Conservation (phyloP, 2,888 invertebrate species). For the Incurvaria masculella region DNA sequence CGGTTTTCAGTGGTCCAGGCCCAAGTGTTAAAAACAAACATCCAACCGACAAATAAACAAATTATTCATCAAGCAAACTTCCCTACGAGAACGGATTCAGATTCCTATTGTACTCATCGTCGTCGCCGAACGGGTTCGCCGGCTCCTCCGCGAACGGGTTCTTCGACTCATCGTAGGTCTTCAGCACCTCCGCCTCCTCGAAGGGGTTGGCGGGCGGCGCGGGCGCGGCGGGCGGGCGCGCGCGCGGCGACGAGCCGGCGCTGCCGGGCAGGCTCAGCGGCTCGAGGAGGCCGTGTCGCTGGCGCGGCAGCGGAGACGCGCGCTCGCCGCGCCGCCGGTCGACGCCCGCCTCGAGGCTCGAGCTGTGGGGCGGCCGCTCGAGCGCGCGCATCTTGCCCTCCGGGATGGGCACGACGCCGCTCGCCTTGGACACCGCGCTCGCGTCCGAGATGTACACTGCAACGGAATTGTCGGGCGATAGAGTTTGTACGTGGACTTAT, state of each 20-base stretch:
- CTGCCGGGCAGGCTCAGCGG: slow-evolving; percentile 18
- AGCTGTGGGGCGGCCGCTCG: slow-evolving; percentile 54
- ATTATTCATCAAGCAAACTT: too few relatives aligned
- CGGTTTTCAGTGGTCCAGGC: too few relatives aligned
- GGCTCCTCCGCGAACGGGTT: slow-evolving; percentile 64
- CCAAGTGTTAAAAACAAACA: too few relatives aligned
- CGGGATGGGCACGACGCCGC: slow-evolving; percentile 46
- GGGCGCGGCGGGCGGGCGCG: slow-evolving; percentile 25
- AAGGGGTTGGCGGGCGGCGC: slow-evolving; percentile 35
- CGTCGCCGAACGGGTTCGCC: slow-evolving; percentile 21
- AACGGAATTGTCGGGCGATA: too few relatives aligned
- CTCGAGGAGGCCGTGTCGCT: slow-evolving; percentile 14
- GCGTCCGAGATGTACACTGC: slow-evolving; percentile 36
- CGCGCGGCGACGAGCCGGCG: slow-evolving; percentile 23
- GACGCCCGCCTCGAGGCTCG: slow-evolving; percentile 59
- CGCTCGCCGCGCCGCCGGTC: slow-evolving; percentile 22
- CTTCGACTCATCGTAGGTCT: slow-evolving; percentile 57
- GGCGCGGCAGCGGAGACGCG: slow-evolving; percentile 1
- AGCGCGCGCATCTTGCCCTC: slow-evolving; percentile 57
- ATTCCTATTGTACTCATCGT: too few relatives aligned
- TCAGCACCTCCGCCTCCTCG: slow-evolving; percentile 30
- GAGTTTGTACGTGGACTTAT: slow-evolving; percentile 3
- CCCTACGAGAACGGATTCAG: slow-evolving; percentile 56
- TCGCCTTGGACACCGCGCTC: slow-evolving; percentile 35
- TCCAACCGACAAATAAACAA: too few relatives aligned